Evolutionary conservation across 1,140 invertebrate species (phyloP).

Genomic region (Anastatus disparis): DNA sequence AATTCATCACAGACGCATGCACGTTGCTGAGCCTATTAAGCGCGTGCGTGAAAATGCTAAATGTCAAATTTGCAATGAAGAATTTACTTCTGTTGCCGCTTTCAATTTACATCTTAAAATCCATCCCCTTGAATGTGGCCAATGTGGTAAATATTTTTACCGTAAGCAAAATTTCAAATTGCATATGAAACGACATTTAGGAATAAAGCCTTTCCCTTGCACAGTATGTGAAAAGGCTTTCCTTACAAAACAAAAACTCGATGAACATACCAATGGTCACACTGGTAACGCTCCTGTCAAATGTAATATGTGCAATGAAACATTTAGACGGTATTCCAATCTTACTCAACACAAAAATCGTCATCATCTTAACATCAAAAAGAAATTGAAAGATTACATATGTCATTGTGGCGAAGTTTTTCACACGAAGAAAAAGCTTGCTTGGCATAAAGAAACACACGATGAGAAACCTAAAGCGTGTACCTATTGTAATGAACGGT

Average conservation of each 20-base stretch:
- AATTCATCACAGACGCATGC: conserved; percentile 68
- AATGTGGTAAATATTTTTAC: conserved; percentile 83
- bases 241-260: conserved; percentile 79
- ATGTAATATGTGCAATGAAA: conserved; percentile 83
- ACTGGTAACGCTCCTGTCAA: conserved; percentile 84
- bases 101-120: conserved; percentile 79
- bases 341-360: conserved; percentile 84
- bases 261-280: conserved; percentile 84
- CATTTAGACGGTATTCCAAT: conserved; percentile 86
- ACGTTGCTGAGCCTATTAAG: conserved; percentile 55
- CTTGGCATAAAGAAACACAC: conserved; percentile 88
- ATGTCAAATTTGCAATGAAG: conserved; percentile 72
- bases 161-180: conserved; percentile 77
- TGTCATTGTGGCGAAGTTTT: conserved; percentile 84
- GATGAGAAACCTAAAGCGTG: conserved; percentile 85
- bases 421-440: conserved; percentile 82
- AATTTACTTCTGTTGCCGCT: conserved; percentile 70
- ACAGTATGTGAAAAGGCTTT: conserved; percentile 85
- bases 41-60: conserved; percentile 63
- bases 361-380: conserved; percentile 75
- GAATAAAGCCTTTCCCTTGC: conserved; percentile 81
- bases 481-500: conserved; percentile 83
- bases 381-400: conserved; percentile 80
- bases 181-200: conserved; percentile 81
- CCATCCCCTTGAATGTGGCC: conserved; percentile 82